Evolutionary conservation across 2,797 vertebrate genomes (phyloP), one percentile per base, ranked within the genome.

Genomic region (Centropyge bicolor): DNA sequence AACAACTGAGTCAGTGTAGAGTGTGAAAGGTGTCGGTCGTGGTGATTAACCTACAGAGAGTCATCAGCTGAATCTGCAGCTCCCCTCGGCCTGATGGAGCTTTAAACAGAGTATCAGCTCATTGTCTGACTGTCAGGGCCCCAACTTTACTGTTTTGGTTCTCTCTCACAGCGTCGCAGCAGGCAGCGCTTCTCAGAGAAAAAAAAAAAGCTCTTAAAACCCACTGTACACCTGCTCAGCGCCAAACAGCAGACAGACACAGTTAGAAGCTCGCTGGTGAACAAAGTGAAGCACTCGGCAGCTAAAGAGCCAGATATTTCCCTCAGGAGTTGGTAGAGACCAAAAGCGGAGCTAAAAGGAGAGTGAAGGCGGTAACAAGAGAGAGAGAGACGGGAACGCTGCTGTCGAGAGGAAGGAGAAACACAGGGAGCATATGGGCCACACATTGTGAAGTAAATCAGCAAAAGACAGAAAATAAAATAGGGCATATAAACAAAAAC

Each of bases 231-330:
- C 62, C 70, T 66, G 46, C 62, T 81, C 49, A 24, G 54, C 27
- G 69, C 46, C 65, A 72, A 65, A 73, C 69, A 41, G 70, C 17
- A 49, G 66, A 69, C 57, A 73, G 68, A n/a, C 52, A 68, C 40
- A 75, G 17, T 46, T 73, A 62, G 68, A 5, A 22, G 19, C 45
- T 60, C 27, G 22, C 56, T 61, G 69, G n/a, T 19, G n/a, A 60
- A 61, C 56, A 49, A 17, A 70, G 55, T 74, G 35, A 66, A 77
- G 65, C 69, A 43, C 62, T 83, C 52, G 45, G 57, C 40, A 55
- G 62, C 35, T 68, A 75, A 63, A 72, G 27, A 67, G 60, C 27
- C 11, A n/a, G 51, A 56, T 43, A 69, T 38, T 70, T 55, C 80
- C 74, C 67, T 17, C 41, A 20, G 70, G 72, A 76, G 62, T 1